Conservation (phyloP, 2,113 vertebrate species). For the Rynchops niger region DNA sequence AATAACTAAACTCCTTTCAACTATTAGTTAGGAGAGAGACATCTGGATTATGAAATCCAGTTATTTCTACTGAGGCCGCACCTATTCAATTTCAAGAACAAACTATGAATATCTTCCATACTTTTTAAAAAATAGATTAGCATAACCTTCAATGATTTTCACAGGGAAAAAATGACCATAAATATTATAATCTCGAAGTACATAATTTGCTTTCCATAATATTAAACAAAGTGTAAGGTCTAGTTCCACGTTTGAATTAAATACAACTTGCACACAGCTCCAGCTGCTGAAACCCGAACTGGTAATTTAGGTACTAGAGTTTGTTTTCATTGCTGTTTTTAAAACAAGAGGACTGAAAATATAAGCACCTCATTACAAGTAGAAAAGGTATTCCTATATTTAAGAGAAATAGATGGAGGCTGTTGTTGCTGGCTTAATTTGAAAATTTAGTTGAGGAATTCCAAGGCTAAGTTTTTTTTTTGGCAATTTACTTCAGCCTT, state of each 20-base stretch:
- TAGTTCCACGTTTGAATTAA: background rate
- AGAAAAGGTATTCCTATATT: background rate
- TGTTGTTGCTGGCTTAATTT: background rate
- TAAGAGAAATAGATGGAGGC: background rate
- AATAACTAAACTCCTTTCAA: background rate
- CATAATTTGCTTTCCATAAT: background rate
- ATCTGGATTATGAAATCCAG: background rate
- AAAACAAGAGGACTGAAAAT: background rate
- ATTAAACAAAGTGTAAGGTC: background rate
- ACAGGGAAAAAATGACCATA: background rate
- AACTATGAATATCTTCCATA: accelerated
- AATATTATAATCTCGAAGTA: background rate
- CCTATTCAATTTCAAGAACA: background rate
- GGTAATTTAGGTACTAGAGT: background rate
- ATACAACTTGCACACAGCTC: background rate
- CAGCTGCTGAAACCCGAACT: background rate
- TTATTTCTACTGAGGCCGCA: background rate
- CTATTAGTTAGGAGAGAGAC: background rate
- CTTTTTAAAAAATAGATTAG: background rate
- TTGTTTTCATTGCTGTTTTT: background rate
- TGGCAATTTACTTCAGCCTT: background rate
- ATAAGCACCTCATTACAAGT: background rate
- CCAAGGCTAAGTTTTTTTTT: background rate
- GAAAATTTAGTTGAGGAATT: background rate
- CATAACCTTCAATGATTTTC: background rate